These are phyloP conservation scores for Gobio gobio DNA, from an alignment of 2,113 vertebrate genomes.

Conservation along the genomic window DNA sequence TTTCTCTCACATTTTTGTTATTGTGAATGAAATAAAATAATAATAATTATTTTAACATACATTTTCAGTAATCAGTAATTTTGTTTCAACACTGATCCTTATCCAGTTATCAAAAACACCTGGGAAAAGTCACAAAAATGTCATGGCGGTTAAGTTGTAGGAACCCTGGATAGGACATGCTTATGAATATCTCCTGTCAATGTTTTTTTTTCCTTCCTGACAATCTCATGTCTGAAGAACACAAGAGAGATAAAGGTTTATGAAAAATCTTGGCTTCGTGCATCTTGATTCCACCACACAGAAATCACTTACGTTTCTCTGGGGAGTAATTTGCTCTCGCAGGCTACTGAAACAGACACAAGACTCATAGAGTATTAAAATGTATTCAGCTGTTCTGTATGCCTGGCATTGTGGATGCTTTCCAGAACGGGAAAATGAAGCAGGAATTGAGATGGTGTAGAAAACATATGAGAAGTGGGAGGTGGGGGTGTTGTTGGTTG, in stretches of 20 bases:
- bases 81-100: too few relatives aligned
- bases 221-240: background rate
- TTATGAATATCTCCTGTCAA: background rate
- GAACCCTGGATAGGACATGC: background rate
- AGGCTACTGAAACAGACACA: constrained; percentile 68
- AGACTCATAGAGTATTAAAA: constrained; percentile 70
- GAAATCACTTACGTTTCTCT: constrained; percentile 59
- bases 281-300: constrained; percentile 48
- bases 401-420: constrained; percentile 57
- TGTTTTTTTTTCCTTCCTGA: background rate
- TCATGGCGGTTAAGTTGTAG: background rate
- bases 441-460: constrained; percentile 66
- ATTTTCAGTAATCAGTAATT: background rate
- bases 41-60: background rate
- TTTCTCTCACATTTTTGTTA: background rate
- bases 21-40: background rate
- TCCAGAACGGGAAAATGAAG: background rate
- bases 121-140: too few relatives aligned
- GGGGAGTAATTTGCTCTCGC: constrained; percentile 67
- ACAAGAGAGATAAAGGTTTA: background rate
- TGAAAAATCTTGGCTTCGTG: constrained; percentile 16
- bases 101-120: too few relatives aligned
- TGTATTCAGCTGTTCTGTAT: constrained; percentile 67
- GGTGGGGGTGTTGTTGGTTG: constrained; percentile 1
- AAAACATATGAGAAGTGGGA: background rate